Conservation (phyloP, 2,113 vertebrate species). For the Uria aalge region DNA sequence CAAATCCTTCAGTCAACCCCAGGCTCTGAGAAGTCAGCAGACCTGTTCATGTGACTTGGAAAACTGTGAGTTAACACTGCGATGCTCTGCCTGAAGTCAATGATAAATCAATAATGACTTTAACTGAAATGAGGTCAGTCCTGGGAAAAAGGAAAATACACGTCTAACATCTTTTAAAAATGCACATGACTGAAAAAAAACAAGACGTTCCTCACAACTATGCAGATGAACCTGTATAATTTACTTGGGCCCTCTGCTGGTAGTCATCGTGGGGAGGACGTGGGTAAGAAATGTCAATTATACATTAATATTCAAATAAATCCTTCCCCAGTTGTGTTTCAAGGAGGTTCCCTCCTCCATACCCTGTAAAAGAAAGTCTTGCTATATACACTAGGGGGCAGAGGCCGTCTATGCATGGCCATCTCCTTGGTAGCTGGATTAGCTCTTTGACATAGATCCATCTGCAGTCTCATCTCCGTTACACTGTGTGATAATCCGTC, state of each 20-base stretch:
- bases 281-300: neutral
- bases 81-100: neutral
- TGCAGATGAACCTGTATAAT: neutral
- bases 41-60: neutral
- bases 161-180: neutral
- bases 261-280: neutral
- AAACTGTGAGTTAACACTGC: neutral
- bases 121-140: neutral
- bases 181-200: neutral
- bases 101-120: neutral
- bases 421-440: neutral
- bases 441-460: accelerated
- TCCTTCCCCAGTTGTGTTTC: neutral
- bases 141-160: neutral
- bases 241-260: neutral
- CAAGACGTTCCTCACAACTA: neutral
- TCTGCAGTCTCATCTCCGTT: neutral
- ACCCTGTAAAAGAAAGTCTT: neutral
- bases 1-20: neutral
- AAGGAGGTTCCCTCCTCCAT: neutral
- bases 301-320: neutral
- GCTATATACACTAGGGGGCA: constrained; percentile 33
- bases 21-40: neutral
- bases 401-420: neutral
- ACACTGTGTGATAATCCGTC: neutral